Evolutionary conservation across 2,113 vertebrate species (phyloP).

Genomic region (Phalacrocorax brasilianus): DNA sequence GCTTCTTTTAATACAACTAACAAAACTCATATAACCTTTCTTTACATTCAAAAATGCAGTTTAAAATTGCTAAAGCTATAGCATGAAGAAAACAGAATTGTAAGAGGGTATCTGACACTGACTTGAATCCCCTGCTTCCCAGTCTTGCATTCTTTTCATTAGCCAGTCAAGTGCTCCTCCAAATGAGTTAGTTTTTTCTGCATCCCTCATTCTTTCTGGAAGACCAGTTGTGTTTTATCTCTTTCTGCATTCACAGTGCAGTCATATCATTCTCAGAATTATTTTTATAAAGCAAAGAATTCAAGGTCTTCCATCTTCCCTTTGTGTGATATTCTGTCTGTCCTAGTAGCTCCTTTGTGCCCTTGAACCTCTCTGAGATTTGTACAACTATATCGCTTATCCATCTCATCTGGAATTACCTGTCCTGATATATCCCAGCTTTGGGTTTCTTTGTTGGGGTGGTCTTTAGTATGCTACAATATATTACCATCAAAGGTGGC

Average conservation of each 20-base stretch:
- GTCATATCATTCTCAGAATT: neutral
- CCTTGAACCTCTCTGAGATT: neutral
- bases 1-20: neutral
- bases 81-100: neutral
- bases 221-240: neutral
- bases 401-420: neutral
- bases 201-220: neutral
- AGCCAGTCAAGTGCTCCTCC: neutral
- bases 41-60: neutral
- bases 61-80: neutral
- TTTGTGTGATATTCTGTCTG: neutral
- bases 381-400: neutral
- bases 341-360: neutral
- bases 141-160: neutral
- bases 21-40: neutral
- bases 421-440: neutral
- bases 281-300: neutral
- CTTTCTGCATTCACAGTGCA: neutral
- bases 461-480: neutral
- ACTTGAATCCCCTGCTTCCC: neutral
- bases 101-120: neutral
- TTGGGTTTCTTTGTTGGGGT: neutral
- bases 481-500: neutral
- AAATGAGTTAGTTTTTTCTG: neutral
- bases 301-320: neutral